A percentile compares a stretch with the other conserved stretches of the same genome.
Evolutionary conservation across 2,888 invertebrate species (phyloP).

Genomic region (Alentia gelatinosa): DNA sequence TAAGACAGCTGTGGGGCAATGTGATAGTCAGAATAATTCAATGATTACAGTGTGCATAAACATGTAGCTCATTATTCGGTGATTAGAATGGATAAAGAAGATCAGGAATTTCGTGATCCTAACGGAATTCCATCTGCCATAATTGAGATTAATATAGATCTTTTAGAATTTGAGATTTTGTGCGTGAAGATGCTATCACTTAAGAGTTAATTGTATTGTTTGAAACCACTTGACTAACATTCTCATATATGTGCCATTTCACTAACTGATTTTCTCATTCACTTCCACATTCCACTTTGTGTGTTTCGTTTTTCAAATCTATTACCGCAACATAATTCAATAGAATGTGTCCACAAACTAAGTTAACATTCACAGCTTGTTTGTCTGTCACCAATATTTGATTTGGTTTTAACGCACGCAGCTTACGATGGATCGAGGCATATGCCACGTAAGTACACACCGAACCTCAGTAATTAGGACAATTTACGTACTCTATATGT

Average conservation of each 20-base stretch:
- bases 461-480: not conserved
- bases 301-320: not conserved
- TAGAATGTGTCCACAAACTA: not conserved
- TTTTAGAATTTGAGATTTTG: not conserved
- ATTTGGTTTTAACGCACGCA: slow-evolving; percentile 44
- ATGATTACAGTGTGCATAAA: no score
- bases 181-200: not conserved
- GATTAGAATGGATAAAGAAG: no score
- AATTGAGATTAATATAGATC: not conserved
- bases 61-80: no score
- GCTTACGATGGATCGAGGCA: slow-evolving; percentile 57
- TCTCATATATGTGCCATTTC: not conserved
- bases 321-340: not conserved
- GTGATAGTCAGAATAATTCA: no score
- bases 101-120: no score
- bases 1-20: no score
- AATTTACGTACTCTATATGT: not conserved
- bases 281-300: not conserved
- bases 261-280: not conserved
- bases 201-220: not conserved
- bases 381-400: slow-evolving; percentile 32
- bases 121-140: no score
- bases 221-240: not conserved
- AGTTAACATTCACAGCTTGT: not conserved
- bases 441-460: slow-evolving; percentile 55